phyloP scores from a whole-genome alignment of 2,888 invertebrate genomes.

The Caenorhabditis sp. region DNA sequence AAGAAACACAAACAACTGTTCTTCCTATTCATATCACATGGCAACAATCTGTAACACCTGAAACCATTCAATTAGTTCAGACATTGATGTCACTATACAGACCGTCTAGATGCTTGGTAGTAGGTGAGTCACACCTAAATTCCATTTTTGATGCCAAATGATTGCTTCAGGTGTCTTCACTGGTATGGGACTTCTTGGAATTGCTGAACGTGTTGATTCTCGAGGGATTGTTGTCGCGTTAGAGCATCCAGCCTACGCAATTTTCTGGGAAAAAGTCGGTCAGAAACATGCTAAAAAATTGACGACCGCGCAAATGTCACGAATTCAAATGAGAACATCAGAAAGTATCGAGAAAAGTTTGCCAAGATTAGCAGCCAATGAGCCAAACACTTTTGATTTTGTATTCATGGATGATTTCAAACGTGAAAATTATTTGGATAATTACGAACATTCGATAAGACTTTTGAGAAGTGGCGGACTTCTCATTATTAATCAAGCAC shows the following conservation, averaged over 20 bases:
- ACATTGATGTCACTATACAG: constrained; percentile 66
- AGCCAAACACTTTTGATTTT: constrained; percentile 57
- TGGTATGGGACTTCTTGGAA: constrained; percentile 46
- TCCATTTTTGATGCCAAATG: not conserved
- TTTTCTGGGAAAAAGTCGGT: constrained; percentile 60
- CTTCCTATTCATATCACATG: constrained; percentile 54
- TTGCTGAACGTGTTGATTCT: constrained; percentile 46
- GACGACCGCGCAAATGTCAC: constrained; percentile 41
- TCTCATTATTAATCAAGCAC: constrained; percentile 71
- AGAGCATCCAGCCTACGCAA: constrained; percentile 56
- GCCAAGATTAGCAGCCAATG: constrained; percentile 44
- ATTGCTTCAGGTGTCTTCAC: constrained; percentile 45
- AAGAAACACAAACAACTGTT: constrained; percentile 50
- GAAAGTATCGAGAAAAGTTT: constrained; percentile 51
- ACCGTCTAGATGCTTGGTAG: constrained; percentile 71
- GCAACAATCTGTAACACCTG: constrained; percentile 64
- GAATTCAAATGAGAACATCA: constrained; percentile 58
- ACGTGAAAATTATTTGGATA: constrained; percentile 70
- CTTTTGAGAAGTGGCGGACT: constrained; percentile 71
- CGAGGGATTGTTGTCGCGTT: constrained; percentile 59
- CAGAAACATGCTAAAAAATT: constrained; percentile 51
- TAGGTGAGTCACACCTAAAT: constrained; percentile 46
- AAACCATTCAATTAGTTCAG: constrained; percentile 64
- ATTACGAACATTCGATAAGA: constrained; percentile 71
- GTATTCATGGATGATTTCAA: constrained; percentile 71